Conservation (phyloP, 2,797 vertebrate genomes). For the Sebastes iracundus region DNA sequence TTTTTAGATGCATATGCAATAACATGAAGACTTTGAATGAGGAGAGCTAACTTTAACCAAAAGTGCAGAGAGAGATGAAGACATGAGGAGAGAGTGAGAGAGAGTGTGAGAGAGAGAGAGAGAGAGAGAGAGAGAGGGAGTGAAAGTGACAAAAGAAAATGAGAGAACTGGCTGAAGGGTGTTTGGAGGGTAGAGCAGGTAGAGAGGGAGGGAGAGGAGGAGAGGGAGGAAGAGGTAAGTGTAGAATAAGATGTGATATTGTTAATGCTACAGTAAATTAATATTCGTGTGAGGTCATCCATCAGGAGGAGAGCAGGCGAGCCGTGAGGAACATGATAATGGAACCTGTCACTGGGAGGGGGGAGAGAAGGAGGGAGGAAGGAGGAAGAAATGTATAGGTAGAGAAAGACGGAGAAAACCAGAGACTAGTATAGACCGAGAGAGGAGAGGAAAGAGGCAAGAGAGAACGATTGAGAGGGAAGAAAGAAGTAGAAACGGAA, state of each 20-base stretch:
- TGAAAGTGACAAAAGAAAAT: slow-evolving; percentile 23
- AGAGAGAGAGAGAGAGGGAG: not conserved
- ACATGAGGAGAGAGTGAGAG: not conserved
- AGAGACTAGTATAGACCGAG: not conserved
- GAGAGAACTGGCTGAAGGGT: slow-evolving; percentile 73
- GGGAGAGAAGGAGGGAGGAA: not conserved
- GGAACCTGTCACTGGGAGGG: slow-evolving; percentile 69
- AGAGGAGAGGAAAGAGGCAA: not conserved
- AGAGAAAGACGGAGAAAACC: slow-evolving; percentile 12
- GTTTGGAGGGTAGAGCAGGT: slow-evolving; percentile 73
- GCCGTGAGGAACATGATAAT: slow-evolving; percentile 81
- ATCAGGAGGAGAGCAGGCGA: slow-evolving; percentile 70
- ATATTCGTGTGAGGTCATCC: slow-evolving; percentile 85
- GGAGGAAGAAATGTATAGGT: slow-evolving; percentile 17
- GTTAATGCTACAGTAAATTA: slow-evolving; percentile 84
- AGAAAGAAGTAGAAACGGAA: not conserved
- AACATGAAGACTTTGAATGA: not conserved
- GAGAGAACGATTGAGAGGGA: not conserved
- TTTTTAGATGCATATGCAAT: slow-evolving; percentile 14
- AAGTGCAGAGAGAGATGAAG: slow-evolving; percentile 19
- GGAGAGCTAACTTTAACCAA: slow-evolving; percentile 21
- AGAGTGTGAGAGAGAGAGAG: not conserved
- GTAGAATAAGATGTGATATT: slow-evolving; percentile 78
- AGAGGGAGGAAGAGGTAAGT: slow-evolving; percentile 12
- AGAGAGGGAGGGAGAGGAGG: not conserved